Evolutionary conservation across 1,140 invertebrate species (phyloP).

Genomic region (Nasonia vitripennis): DNA sequence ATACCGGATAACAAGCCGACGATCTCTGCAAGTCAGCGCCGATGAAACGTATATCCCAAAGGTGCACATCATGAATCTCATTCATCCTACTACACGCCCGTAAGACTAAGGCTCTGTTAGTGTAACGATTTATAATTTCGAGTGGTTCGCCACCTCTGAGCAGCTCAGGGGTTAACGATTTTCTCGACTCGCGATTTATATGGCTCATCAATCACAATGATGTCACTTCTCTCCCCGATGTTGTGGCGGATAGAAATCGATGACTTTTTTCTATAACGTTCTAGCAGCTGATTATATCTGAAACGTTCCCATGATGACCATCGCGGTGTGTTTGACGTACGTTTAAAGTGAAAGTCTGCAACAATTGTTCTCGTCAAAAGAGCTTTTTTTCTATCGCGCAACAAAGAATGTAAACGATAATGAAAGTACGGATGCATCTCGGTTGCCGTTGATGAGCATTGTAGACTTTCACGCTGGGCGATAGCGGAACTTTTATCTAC

Average conservation of each 20-base stretch:
- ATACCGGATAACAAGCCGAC: not conserved
- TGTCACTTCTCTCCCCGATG: not conserved
- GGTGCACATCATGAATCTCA: not conserved
- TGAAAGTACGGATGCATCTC: not conserved
- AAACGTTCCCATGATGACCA: not conserved
- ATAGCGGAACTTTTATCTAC: not conserved
- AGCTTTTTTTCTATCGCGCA: not conserved
- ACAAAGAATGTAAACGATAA: slow-evolving; percentile 2
- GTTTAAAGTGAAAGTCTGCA: not conserved
- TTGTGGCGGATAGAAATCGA: not conserved
- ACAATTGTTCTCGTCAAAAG: not conserved
- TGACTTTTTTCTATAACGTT: not conserved
- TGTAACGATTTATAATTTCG: not conserved
- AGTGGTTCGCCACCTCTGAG: not conserved
- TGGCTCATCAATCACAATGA: not conserved
- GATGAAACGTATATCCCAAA: not conserved
- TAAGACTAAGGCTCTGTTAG: not conserved
- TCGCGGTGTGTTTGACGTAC: slow-evolving; percentile 7
- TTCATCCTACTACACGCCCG: not conserved
- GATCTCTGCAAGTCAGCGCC: not conserved
- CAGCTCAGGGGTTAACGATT: slow-evolving; percentile 9
- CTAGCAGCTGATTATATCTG: not conserved
- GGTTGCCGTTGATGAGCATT: not conserved
- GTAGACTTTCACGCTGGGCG: not conserved
- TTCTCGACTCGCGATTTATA: slow-evolving; percentile 2